phyloP scores from a whole-genome alignment of 2,113 vertebrate species.

The Nycticryphes semicollaris region DNA sequence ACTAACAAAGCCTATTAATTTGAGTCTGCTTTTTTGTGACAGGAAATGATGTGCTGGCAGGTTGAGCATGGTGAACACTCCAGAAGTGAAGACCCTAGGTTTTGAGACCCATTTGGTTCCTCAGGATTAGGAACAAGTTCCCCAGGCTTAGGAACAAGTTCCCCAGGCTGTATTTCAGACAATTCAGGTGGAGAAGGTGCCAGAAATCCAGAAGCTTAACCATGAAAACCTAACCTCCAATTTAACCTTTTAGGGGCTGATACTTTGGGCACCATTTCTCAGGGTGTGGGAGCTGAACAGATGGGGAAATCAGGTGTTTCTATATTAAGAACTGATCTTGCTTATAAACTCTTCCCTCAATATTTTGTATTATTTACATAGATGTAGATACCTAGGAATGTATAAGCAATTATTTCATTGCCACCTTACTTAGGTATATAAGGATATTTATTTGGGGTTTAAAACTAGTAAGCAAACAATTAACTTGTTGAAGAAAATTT shows the following conservation, averaged over 20 bases:
- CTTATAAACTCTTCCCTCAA: not conserved
- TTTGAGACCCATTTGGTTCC: not conserved
- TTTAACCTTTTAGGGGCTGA: not conserved
- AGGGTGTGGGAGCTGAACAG: not conserved
- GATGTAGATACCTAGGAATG: not conserved
- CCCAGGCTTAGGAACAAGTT: not conserved
- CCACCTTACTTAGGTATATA: not conserved
- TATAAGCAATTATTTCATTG: not conserved
- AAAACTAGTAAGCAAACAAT: not conserved
- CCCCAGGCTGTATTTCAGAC: not conserved
- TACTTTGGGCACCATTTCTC: not conserved
- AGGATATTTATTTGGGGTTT: not conserved
- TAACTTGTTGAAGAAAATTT: not conserved
- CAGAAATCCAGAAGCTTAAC: not conserved
- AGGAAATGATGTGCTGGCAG: not conserved
- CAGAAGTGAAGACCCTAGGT: not conserved
- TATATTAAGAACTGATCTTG: not conserved
- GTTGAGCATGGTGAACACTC: not conserved
- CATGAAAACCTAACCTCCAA: not conserved
- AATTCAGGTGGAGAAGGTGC: not conserved
- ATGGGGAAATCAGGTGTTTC: not conserved
- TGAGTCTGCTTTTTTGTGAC: not conserved
- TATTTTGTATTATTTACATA: not conserved
- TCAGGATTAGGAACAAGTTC: not conserved
- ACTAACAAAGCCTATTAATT: not conserved